Percentiles rank a stretch among this genome's conserved stretches.
Evolutionary conservation across 2,113 vertebrate genomes (phyloP).

Genomic region (Manacus vitellinus): DNA sequence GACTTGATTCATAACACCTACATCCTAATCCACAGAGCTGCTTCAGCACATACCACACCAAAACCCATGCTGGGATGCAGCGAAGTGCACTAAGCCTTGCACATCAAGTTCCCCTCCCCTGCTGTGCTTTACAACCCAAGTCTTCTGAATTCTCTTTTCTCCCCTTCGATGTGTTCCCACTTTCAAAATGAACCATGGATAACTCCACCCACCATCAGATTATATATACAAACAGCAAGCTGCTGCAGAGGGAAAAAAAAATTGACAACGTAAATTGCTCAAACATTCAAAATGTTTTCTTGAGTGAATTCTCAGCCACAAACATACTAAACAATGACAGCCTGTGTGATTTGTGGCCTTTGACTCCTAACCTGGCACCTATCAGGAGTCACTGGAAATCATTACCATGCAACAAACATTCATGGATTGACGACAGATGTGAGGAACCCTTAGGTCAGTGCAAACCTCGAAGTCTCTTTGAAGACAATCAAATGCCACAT

Average conservation of each 20-base stretch:
- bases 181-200: not conserved
- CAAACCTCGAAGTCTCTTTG: not conserved
- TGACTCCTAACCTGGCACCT: not conserved
- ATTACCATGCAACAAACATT: not conserved
- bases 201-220: not conserved
- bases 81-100: conserved; percentile 9
- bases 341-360: not conserved
- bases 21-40: not conserved
- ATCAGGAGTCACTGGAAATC: not conserved
- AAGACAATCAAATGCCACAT: not conserved
- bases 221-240: fast-evolving
- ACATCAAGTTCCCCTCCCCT: not conserved
- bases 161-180: not conserved
- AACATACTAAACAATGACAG: not conserved
- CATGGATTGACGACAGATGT: not conserved
- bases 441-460: not conserved
- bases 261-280: not conserved
- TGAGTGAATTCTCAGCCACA: not conserved
- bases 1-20: not conserved
- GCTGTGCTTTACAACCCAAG: not conserved
- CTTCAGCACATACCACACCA: not conserved
- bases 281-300: not conserved
- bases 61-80: not conserved
- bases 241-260: fast-evolving
- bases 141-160: not conserved